These are phyloP conservation scores for Mallateleia sp. DNA, from an alignment of 2,888 invertebrate genomes.

Conservation along the genomic window DNA sequence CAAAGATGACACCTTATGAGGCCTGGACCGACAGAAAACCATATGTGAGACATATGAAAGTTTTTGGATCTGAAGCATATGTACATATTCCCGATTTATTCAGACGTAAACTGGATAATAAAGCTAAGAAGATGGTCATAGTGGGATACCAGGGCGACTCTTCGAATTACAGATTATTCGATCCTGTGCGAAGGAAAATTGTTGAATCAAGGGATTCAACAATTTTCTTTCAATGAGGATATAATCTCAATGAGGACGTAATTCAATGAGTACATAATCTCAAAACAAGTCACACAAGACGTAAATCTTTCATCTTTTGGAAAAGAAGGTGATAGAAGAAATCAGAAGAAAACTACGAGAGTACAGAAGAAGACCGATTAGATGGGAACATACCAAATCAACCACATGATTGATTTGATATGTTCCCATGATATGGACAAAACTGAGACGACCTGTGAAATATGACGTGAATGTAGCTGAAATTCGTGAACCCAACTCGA, in stretches of 20 bases:
- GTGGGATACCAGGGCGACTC: background rate
- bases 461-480: background rate
- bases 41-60: slow-evolving; percentile 49
- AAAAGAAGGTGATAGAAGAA: too few species aligned
- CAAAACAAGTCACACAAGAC: too few species aligned
- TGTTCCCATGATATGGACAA: too few species aligned
- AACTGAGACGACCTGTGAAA: background rate
- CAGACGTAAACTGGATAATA: slow-evolving; percentile 63
- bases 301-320: too few species aligned
- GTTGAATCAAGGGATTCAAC: background rate
- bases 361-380: too few species aligned
- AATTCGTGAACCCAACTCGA: too few species aligned
- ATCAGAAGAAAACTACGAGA: background rate
- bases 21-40: slow-evolving; percentile 72
- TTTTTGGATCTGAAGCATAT: slow-evolving; percentile 68
- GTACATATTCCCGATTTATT: slow-evolving; percentile 58
- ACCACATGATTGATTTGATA: too few species aligned
- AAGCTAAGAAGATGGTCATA: background rate
- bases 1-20: slow-evolving; percentile 65
- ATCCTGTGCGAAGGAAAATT: background rate
- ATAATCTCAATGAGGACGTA: too few species aligned
- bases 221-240: too few species aligned
- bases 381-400: too few species aligned
- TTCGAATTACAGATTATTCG: background rate
- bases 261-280: too few species aligned